Evolutionary conservation across 2,888 invertebrate species (phyloP), one percentile per base, ranked within the genome.

Genomic region (Cryptus viduatorius): DNA sequence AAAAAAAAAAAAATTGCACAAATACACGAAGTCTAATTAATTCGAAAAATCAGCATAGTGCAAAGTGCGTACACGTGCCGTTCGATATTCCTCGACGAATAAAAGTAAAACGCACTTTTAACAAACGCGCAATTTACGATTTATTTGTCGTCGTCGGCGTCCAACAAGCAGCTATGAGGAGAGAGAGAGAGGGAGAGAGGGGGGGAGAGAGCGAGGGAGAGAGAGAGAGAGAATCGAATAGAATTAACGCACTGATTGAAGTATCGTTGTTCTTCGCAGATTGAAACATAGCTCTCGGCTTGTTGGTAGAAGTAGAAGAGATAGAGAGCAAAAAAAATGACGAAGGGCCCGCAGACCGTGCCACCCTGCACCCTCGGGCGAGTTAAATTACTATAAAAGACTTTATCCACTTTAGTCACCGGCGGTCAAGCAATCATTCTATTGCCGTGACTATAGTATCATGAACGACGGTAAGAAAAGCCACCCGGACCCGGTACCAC

Each of bases 331-430:
- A 68, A 46, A 71, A 84, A 71, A 65, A 69, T 19, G 76, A 69
- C 80, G 83, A 88, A 87, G 86, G 85, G 87, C 83, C 84, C 84
- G 68, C 77, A 75, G 73, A 79, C 59, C 81, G 71, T 71, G 84
- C 78, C 78, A 59, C 78, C 78, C 83, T 86, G 85, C 83, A 86
- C 89, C 90, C 90, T 89, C 82, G 88, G 88, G 87, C 88, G 90
- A 89, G 89, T 92, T 91, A 90, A 91, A 92, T 91, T 92, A 90
- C 90, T 89, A 88, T 90, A 91, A 89, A 90, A 91, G 92, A 90
- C 90, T 92, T 91, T 92, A 92, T 92, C 91, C 92, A 92, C 92
- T 92, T 92, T 92, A 92, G 92, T 89, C 89, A 89, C 90, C 87
- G 90, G 87, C 90, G 88, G 90, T 90, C 90, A 88, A 85, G 91